Evolutionary conservation across 2,113 vertebrate species (phyloP).

Genomic region (Percopsis transmontana): DNA sequence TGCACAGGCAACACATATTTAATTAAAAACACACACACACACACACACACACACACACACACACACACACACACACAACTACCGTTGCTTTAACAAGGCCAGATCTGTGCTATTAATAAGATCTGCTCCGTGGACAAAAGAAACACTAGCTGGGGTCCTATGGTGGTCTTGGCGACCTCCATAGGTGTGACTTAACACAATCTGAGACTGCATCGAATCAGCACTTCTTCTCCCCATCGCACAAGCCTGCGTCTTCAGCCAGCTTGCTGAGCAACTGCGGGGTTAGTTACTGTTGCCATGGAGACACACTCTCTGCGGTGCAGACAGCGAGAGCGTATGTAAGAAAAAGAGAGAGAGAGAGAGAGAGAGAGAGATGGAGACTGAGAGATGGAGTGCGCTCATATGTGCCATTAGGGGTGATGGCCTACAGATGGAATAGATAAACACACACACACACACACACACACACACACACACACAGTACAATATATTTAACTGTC

Average conservation of each 20-base stretch:
- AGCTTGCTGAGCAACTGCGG: conserved; percentile 71
- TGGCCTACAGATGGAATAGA: background rate
- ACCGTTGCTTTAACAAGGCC: conserved; percentile 19
- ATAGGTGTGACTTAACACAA: conserved; percentile 60
- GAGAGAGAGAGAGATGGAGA: conserved; percentile 29
- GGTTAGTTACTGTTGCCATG: conserved; percentile 77
- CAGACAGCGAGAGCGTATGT: conserved; percentile 24
- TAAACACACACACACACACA: background rate
- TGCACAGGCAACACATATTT: background rate
- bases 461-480: background rate
- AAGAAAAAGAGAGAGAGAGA: conserved; percentile 24
- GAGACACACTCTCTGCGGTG: conserved; percentile 57
- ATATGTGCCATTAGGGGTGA: conserved; percentile 26
- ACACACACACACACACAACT: conserved; percentile 15
- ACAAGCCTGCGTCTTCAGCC: conserved; percentile 48
- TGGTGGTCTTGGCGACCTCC: conserved; percentile 55
- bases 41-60: conserved; percentile 16
- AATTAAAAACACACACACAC: background rate
- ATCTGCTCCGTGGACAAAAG: conserved; percentile 27
- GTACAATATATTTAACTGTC: too few species aligned
- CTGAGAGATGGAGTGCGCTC: conserved; percentile 27
- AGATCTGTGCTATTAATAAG: conserved; percentile 49
- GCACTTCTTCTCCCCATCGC: conserved; percentile 48
- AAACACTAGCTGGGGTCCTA: conserved; percentile 45
- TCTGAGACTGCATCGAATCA: conserved; percentile 63